Evolutionary conservation across 2,113 vertebrate species (phyloP).

Genomic region (Tautogolabrus adspersus): DNA sequence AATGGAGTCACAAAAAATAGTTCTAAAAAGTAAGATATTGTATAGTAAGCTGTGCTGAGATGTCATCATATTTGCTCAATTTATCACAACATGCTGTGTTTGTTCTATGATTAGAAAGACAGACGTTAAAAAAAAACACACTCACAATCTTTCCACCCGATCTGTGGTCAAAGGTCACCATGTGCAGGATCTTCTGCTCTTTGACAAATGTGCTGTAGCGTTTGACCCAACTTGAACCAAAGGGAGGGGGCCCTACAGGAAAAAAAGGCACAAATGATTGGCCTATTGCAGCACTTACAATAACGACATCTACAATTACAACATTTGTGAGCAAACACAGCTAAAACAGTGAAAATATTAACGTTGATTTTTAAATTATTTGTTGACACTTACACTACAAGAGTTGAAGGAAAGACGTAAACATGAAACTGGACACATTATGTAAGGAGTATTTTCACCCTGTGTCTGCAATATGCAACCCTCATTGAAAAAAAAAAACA

Average conservation of each 20-base stretch:
- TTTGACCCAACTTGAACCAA: conserved; percentile 98
- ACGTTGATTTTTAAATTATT: no score
- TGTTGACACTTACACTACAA: no score
- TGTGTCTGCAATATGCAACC: background rate
- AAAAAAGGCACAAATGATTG: conserved; percentile 2
- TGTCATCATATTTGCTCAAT: background rate
- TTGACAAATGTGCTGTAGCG: conserved; percentile 96
- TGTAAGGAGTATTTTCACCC: background rate
- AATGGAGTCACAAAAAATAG: background rate
- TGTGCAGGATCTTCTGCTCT: conserved; percentile 93
- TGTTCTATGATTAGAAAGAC: no score
- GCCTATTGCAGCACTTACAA: background rate
- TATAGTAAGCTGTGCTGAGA: no score
- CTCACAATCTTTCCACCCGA: conserved; percentile 94
- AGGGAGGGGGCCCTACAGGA: conserved; percentile 91
- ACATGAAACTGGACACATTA: no score
- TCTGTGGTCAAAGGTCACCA: conserved; percentile 96
- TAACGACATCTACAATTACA: background rate
- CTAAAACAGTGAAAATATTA: background rate
- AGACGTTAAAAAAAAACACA: conserved; percentile 40
- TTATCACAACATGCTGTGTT: no score
- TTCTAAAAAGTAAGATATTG: background rate
- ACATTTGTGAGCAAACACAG: background rate
- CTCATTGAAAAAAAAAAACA: background rate
- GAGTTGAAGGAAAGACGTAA: no score